These are phyloP conservation scores for Neosilurus hyrtlii DNA, from an alignment of 2,797 vertebrate species.

Conservation along the genomic window DNA sequence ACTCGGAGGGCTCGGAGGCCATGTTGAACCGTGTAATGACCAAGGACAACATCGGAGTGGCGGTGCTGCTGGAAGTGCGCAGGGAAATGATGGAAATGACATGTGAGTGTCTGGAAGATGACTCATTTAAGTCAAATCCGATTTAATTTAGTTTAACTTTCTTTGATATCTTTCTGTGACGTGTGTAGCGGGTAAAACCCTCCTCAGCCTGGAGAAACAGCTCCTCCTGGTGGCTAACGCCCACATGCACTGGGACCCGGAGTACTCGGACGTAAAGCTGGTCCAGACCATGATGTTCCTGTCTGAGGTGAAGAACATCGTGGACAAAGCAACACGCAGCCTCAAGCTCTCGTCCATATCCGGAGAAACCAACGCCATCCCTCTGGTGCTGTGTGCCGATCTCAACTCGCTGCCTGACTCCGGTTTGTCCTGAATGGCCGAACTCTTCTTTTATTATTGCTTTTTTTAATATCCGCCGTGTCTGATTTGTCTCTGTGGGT, in stretches of 20 bases:
- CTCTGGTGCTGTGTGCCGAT: conserved; percentile 95
- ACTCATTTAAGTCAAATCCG: not conserved
- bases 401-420: conserved; percentile 98
- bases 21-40: conserved; percentile 99
- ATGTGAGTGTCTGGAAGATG: conserved; percentile 32
- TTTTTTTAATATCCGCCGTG: no score
- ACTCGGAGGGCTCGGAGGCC: conserved; percentile 95
- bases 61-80: conserved; percentile 88
- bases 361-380: conserved; percentile 89
- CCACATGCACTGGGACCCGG: conserved; percentile 99
- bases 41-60: conserved; percentile 97
- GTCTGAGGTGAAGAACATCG: conserved; percentile 96
- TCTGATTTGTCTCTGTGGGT: not conserved
- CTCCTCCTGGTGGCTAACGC: conserved; percentile 94
- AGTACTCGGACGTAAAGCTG: conserved; percentile 95
- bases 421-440: conserved; percentile 71
- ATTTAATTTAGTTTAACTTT: not conserved
- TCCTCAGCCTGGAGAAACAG: conserved; percentile 90
- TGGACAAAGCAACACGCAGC: conserved; percentile 92
- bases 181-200: conserved; percentile 82
- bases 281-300: conserved; percentile 99
- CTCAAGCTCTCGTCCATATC: conserved; percentile 83
- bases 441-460: not conserved
- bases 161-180: not conserved
- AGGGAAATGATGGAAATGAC: conserved; percentile 88